phyloP scores from a whole-genome alignment of 2,888 invertebrate genomes.

The Nasonia oneida region DNA sequence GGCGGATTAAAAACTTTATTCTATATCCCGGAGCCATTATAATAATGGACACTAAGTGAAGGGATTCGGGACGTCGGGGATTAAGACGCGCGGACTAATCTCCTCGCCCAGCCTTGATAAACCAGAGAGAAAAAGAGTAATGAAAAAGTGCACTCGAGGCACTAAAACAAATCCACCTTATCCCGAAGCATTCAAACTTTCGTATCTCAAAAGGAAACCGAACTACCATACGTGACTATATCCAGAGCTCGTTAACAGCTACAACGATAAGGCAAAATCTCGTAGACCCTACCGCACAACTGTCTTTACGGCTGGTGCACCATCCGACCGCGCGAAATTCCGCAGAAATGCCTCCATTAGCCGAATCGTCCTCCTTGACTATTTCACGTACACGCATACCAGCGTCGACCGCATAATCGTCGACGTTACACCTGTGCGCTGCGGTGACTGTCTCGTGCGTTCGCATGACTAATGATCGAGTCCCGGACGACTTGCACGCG shows the following conservation, averaged over 20 bases:
- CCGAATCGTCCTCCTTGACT: neutral
- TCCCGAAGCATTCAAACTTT: no score
- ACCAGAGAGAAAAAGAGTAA: neutral
- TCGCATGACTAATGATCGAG: neutral
- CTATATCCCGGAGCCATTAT: neutral
- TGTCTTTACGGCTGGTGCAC: neutral
- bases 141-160: neutral
- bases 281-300: neutral
- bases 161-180: no score
- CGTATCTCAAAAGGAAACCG: no score
- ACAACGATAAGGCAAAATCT: neutral
- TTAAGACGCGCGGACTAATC: neutral
- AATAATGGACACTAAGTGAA: slow-evolving; percentile 4
- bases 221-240: neutral
- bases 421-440: neutral
- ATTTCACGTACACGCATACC: neutral
- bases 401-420: neutral
- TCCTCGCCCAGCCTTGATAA: neutral
- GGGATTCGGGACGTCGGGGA: slow-evolving; percentile 1
- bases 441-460: neutral
- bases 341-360: slow-evolving; percentile 21
- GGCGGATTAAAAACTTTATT: neutral
- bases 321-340: neutral
- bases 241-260: neutral
- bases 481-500: slow-evolving; percentile 11